A percentile compares a stretch with the other conserved stretches of the same genome.
Evolutionary conservation across 2,797 vertebrate species (phyloP).

Genomic region (Lepus townsendii): DNA sequence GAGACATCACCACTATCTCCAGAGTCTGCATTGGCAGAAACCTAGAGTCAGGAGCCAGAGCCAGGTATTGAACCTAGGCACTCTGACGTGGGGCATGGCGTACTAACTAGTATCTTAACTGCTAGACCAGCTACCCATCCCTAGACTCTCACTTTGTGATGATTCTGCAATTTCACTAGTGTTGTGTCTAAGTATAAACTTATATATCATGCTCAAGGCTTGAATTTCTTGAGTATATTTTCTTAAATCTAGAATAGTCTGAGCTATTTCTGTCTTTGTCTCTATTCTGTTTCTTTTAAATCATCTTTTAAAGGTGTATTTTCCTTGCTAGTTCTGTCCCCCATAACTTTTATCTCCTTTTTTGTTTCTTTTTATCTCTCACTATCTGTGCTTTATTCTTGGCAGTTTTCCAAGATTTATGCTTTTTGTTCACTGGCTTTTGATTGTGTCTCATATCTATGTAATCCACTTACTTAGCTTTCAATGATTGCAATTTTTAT

Average conservation of each 20-base stretch:
- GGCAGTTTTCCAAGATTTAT: neutral
- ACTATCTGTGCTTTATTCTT: neutral
- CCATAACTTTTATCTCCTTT: neutral
- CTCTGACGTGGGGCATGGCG: too few relatives aligned
- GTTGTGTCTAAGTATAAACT: neutral
- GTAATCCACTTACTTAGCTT: neutral
- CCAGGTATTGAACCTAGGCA: too few relatives aligned
- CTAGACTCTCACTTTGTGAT: neutral
- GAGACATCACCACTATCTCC: too few relatives aligned
- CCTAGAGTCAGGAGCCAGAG: too few relatives aligned
- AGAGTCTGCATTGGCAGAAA: too few relatives aligned
- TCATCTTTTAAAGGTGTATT: neutral
- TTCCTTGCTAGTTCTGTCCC: neutral
- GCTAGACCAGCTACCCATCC: too few relatives aligned
- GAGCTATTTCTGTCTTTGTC: neutral
- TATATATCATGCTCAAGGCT: neutral
- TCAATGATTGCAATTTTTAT: constrained; percentile 14
- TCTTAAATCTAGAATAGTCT: constrained; percentile 24
- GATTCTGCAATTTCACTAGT: constrained; percentile 35
- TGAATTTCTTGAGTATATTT: neutral
- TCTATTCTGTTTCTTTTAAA: constrained; percentile 35
- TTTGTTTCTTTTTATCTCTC: neutral
- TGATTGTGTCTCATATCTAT: neutral
- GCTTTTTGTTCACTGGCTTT: constrained; percentile 17
- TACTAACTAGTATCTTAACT: too few relatives aligned